Percentiles rank a stretch among this genome's conserved stretches.
Evolutionary conservation across 2,113 vertebrate species (phyloP).

Genomic region (Sphyrna mokarran): DNA sequence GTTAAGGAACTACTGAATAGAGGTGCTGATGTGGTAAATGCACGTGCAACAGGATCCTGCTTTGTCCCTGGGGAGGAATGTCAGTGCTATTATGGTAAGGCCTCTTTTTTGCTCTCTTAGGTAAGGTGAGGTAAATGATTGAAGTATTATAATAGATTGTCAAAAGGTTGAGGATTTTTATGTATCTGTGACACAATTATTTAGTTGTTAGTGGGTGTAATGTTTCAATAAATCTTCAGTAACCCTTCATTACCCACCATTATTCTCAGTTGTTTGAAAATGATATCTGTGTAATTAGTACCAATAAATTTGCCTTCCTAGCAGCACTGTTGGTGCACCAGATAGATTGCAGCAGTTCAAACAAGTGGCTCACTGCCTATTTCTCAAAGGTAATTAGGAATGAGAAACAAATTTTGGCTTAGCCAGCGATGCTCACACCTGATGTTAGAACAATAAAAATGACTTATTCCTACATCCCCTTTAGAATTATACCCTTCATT

Average conservation of each 20-base stretch:
- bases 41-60: constrained; percentile 25
- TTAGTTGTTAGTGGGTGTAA: background rate
- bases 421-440: no score
- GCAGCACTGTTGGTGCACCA: no score
- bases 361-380: no score
- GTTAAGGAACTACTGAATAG: constrained; percentile 38
- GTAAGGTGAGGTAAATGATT: background rate
- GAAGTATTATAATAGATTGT: background rate
- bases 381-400: no score
- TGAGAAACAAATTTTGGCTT: no score
- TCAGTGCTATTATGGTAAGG: constrained; percentile 39
- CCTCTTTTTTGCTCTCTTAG: background rate
- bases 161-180: background rate
- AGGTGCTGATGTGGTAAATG: constrained; percentile 32
- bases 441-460: background rate
- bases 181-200: background rate
- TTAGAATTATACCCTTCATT: no score
- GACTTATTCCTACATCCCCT: background rate
- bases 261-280: background rate
- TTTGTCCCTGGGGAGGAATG: constrained; percentile 18
- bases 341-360: no score
- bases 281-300: background rate
- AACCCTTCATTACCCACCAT: background rate
- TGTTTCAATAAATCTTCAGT: background rate
- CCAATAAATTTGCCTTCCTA: background rate